These are phyloP conservation scores for Pelusios castaneus DNA, from an alignment of 2,113 vertebrate genomes.

Conservation along the genomic window DNA sequence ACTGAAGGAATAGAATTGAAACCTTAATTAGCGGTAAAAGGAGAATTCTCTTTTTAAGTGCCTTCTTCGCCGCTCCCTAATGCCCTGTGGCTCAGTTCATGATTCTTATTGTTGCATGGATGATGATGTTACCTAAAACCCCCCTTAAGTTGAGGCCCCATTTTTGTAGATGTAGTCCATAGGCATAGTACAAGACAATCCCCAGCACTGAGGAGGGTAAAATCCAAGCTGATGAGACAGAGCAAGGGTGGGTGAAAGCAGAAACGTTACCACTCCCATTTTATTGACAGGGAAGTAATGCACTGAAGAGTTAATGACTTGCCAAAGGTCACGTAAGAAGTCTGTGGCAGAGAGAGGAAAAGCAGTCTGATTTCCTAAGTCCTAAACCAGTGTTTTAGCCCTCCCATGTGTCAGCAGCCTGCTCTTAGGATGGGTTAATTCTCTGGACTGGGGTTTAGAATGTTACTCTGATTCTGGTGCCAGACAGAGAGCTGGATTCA, in stretches of 20 bases:
- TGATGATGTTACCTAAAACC: background rate
- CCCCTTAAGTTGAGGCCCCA: background rate
- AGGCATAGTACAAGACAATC: background rate
- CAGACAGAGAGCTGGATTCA: background rate
- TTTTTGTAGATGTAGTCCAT: background rate
- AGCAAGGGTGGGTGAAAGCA: background rate
- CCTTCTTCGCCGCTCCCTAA: background rate
- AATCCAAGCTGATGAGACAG: background rate
- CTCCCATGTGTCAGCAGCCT: background rate
- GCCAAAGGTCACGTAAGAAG: background rate
- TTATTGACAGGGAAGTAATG: background rate
- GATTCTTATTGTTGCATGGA: background rate
- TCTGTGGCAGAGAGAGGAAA: too few relatives aligned
- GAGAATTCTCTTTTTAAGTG: background rate
- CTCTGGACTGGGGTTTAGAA: background rate
- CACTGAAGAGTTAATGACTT: background rate
- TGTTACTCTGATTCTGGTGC: background rate
- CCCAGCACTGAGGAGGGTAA: background rate
- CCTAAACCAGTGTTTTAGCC: background rate
- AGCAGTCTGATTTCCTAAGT: background rate
- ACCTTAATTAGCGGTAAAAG: background rate
- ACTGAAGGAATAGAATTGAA: fast-evolving
- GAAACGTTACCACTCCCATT: background rate
- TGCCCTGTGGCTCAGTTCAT: background rate
- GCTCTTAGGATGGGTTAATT: background rate